A percentile compares a stretch with the other conserved stretches of the same genome.
phyloP scores from a whole-genome alignment of 2,113 vertebrate genomes.

The Oreochromis aureus region DNA sequence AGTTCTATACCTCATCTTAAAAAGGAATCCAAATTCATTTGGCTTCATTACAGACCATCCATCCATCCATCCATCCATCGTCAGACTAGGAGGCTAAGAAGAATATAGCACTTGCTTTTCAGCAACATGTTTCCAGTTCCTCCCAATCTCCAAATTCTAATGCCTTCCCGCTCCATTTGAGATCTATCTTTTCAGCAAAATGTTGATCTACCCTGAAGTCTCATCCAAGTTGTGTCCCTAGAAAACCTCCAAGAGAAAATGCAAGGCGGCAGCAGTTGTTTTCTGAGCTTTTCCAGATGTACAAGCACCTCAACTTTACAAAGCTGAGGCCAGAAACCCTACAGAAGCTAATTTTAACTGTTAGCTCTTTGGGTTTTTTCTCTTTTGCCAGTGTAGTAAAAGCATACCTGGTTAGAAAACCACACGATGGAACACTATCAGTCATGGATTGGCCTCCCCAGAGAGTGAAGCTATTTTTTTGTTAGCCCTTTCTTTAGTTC shows the following conservation, averaged over 20 bases:
- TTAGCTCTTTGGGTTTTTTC: neutral
- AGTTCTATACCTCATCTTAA: neutral
- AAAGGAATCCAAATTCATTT: neutral
- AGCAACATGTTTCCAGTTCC: neutral
- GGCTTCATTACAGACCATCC: neutral
- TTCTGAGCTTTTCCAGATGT: neutral
- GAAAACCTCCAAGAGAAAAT: neutral
- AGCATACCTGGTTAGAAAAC: neutral
- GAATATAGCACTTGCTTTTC: neutral
- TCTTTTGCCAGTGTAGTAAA: neutral
- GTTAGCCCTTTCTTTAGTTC: neutral
- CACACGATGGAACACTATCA: accelerated
- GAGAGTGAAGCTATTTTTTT: neutral
- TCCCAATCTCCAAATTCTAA: neutral
- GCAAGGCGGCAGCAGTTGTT: accelerated
- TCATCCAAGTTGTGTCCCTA: neutral
- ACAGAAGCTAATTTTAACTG: neutral
- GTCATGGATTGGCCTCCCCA: neutral
- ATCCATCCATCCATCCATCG: accelerated
- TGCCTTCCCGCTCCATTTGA: accelerated
- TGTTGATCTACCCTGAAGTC: neutral
- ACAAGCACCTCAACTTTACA: neutral
- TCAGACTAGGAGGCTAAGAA: neutral
- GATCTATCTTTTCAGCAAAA: neutral
- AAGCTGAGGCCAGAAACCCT: neutral